These are phyloP conservation scores for Penaeus vannamei DNA, from an alignment of 1,140 invertebrate species.

Conservation along the genomic window DNA sequence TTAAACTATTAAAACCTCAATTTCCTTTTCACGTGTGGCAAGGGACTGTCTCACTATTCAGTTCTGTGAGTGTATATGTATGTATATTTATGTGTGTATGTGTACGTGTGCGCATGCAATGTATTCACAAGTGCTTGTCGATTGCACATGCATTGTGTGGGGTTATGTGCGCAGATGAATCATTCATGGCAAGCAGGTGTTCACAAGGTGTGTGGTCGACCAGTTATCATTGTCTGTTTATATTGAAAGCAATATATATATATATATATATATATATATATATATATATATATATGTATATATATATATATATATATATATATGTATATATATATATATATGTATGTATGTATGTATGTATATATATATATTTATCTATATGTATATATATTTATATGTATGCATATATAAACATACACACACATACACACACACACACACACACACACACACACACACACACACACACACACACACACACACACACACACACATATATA, in stretches of 20 bases:
- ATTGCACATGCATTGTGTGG: not conserved
- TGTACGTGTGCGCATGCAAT: not conserved
- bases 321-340: slow-evolving; percentile 36
- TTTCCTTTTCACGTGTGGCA: not conserved
- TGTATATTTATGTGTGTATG: slow-evolving; percentile 12
- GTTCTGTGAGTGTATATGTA: not conserved
- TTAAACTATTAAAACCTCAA: not conserved
- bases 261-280: slow-evolving; percentile 48
- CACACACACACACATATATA: slow-evolving; percentile 4
- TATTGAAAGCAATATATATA: slow-evolving; percentile 22
- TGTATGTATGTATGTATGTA: not conserved
- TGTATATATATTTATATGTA: slow-evolving; percentile 45
- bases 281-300: slow-evolving; percentile 47
- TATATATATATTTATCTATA: slow-evolving; percentile 35
- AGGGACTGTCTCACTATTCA: not conserved
- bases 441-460: slow-evolving; percentile 20
- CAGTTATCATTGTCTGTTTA: not conserved
- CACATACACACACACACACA: slow-evolving; percentile 25
- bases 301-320: slow-evolving; percentile 38
- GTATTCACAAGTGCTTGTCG: not conserved
- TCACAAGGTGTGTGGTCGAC: too few species aligned
- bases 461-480: slow-evolving; percentile 2
- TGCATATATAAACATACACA: slow-evolving; percentile 16
- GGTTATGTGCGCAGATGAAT: slow-evolving; percentile 4
- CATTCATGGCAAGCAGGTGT: too few species aligned